Evolutionary conservation across 2,797 vertebrate species (phyloP).

Genomic region (Acestrorhynchus altus): DNA sequence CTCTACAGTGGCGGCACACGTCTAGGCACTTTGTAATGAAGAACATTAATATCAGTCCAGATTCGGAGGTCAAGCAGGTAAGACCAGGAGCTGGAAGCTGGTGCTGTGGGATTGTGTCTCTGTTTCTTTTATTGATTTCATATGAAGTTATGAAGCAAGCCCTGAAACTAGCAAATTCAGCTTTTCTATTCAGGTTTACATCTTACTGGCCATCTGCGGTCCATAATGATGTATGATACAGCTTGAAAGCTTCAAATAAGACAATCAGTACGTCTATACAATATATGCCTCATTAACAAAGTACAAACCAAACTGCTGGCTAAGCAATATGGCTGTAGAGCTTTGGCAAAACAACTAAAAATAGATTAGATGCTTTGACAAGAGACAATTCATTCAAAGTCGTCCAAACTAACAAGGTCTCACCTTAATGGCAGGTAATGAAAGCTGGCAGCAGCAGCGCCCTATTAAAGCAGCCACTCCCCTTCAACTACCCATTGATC

Average conservation of each 20-base stretch:
- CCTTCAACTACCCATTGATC: constrained; percentile 67
- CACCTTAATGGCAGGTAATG: constrained; percentile 63
- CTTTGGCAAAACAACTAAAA: not conserved
- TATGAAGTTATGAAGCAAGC: not conserved
- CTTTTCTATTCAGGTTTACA: constrained; percentile 9
- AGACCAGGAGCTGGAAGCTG: constrained; percentile 13
- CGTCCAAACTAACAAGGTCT: constrained; percentile 51
- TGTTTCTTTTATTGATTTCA: constrained; percentile 17
- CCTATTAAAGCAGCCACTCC: constrained; percentile 69
- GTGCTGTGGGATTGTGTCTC: constrained; percentile 9
- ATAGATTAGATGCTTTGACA: not conserved
- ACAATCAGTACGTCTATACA: not conserved
- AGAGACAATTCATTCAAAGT: not conserved
- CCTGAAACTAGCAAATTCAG: not conserved
- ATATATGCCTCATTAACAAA: not conserved
- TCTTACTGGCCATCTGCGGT: not conserved
- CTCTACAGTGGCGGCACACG: constrained; percentile 11
- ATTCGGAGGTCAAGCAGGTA: constrained; percentile 34
- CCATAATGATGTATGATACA: not conserved
- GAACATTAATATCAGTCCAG: constrained; percentile 48
- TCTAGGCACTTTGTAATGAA: constrained; percentile 39
- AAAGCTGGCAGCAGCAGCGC: constrained; percentile 64
- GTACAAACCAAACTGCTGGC: not conserved
- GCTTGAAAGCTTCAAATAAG: not conserved
- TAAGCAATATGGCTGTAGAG: not conserved